Conservation (phyloP, 2,797 vertebrate species). For the Poeciliopsis paucimaculata region DNA sequence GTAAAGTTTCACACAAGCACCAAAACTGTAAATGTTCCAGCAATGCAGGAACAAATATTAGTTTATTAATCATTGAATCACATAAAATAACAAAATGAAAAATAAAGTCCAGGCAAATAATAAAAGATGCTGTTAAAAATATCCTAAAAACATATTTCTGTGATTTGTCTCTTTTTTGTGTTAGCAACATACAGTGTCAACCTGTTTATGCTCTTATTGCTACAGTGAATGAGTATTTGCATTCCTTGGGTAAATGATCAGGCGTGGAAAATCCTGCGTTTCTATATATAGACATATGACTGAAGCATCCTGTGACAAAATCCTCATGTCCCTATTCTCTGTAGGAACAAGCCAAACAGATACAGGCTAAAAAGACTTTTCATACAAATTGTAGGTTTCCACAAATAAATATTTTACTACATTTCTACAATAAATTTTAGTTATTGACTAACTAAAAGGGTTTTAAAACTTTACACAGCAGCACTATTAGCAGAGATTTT, state of each 20-base stretch:
- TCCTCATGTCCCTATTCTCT: conserved; percentile 9
- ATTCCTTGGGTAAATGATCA: background rate
- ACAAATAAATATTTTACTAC: conserved; percentile 39
- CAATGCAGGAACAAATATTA: background rate
- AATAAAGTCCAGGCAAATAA: conserved; percentile 6
- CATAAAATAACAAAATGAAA: conserved; percentile 19
- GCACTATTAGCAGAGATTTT: background rate
- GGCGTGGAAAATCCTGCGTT: background rate
- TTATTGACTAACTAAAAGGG: background rate
- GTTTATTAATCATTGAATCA: background rate
- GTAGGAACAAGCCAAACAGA: conserved; percentile 7
- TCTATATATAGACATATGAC: conserved; percentile 29
- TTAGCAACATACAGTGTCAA: conserved; percentile 8
- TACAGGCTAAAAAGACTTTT: background rate
- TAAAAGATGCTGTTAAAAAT: conserved; percentile 21
- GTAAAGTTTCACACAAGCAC: background rate
- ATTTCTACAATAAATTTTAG: background rate
- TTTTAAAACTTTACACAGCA: conserved; percentile 22
- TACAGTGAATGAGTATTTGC: conserved; percentile 8
- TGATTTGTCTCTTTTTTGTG: background rate
- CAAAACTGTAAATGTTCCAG: background rate
- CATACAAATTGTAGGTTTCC: conserved; percentile 5
- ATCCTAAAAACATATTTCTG: background rate
- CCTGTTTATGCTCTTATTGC: background rate
- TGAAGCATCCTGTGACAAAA: conserved; percentile 17